Evolutionary conservation across 2,113 vertebrate species (phyloP).

Genomic region (Tetrao urogallus): DNA sequence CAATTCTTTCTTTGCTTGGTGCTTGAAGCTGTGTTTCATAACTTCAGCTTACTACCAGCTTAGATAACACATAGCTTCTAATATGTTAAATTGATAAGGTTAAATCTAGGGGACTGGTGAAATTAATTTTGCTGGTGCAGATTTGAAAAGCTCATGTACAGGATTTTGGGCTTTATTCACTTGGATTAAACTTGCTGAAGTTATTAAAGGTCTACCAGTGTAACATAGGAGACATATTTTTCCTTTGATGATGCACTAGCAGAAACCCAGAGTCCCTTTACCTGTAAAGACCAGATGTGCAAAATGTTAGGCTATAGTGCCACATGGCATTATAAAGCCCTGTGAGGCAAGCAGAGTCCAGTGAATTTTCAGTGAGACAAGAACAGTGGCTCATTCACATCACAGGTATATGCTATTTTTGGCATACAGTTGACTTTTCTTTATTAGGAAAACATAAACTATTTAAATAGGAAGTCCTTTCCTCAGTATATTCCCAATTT

Average conservation of each 20-base stretch:
- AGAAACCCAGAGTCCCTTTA: conserved; percentile 58
- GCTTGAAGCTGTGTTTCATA: neutral
- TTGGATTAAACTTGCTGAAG: neutral
- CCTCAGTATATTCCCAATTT: neutral
- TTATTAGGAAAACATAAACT: conserved; percentile 29
- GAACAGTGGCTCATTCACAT: conserved; percentile 46
- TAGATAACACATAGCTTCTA: neutral
- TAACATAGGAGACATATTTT: neutral
- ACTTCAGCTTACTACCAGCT: neutral
- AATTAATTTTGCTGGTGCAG: neutral
- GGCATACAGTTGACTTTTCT: conserved; percentile 16
- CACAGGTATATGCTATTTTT: conserved; percentile 52
- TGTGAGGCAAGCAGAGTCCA: conserved; percentile 3
- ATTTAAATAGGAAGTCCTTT: conserved; percentile 10
- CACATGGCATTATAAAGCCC: conserved; percentile 44
- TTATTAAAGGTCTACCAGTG: neutral
- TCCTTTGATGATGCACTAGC: neutral
- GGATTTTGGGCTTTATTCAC: neutral
- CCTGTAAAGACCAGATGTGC: conserved; percentile 36
- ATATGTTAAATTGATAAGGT: neutral
- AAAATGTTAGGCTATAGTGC: conserved; percentile 61
- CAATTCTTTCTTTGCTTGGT: neutral
- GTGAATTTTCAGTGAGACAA: conserved; percentile 44
- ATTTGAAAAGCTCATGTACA: neutral
- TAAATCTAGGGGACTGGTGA: neutral